phyloP scores from a whole-genome alignment of 2,888 invertebrate genomes.

The Lymantria dispar region DNA sequence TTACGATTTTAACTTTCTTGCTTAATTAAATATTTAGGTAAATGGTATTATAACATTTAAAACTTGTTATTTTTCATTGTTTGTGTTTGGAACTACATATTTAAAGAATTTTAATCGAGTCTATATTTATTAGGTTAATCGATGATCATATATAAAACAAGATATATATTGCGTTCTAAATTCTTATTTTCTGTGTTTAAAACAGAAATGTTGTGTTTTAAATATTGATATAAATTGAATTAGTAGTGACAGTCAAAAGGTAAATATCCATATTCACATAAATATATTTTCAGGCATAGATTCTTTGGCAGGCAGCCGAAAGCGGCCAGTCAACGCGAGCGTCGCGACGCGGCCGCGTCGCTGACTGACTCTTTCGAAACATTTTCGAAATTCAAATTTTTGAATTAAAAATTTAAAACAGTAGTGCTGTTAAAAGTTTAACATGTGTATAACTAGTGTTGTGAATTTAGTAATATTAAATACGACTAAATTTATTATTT shows the following conservation, averaged over 20 bases:
- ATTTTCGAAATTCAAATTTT: conserved; percentile 46
- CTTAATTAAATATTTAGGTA: no score
- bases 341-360: conserved; percentile 63
- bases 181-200: background rate
- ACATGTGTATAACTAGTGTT: conserved; percentile 14
- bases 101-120: background rate
- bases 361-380: conserved; percentile 47
- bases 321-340: conserved; percentile 68
- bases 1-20: no score
- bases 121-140: background rate
- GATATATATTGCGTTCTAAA: background rate
- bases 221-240: conserved; percentile 24
- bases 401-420: conserved; percentile 20
- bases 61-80: no score
- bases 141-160: background rate
- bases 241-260: conserved; percentile 31
- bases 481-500: conserved; percentile 28
- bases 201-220: background rate
- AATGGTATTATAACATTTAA: no score
- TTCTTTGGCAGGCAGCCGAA: conserved; percentile 75
- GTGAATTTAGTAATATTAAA: conserved; percentile 17
- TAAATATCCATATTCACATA: conserved; percentile 69
- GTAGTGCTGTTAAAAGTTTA: conserved; percentile 24
- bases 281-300: conserved; percentile 74
- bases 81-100: no score